Conservation (phyloP, 1,140 invertebrate species). For the Drosophila kanapiae region DNA sequence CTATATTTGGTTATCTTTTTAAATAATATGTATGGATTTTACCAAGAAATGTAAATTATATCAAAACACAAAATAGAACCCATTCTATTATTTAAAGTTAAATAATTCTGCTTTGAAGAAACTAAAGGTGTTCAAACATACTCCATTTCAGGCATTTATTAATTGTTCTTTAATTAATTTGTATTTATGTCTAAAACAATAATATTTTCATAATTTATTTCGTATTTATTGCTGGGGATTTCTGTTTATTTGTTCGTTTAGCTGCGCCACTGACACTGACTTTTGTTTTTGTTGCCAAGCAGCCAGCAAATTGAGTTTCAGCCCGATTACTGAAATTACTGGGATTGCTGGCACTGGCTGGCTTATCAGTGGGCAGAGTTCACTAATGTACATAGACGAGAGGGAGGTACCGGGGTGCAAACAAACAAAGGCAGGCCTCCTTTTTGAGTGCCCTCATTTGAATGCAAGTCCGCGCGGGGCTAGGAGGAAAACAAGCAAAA, state of each 20-base stretch:
- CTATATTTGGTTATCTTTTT: too few relatives aligned
- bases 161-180: not conserved
- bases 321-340: conserved; percentile 16
- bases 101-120: not conserved
- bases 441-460: conserved; percentile 46
- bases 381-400: conserved; percentile 10
- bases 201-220: not conserved
- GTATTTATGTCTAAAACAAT: not conserved
- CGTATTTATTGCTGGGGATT: not conserved
- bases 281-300: conserved; percentile 54
- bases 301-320: conserved; percentile 19
- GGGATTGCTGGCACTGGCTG: conserved; percentile 4
- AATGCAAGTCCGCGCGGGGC: conserved; percentile 15
- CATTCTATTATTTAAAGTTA: not conserved
- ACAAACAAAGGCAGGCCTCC: conserved; percentile 57
- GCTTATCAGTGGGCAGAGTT: conserved; percentile 61
- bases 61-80: too few relatives aligned
- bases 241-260: not conserved
- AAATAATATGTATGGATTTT: too few relatives aligned
- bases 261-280: not conserved
- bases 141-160: not conserved
- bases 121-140: too few relatives aligned
- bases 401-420: conserved; percentile 10
- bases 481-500: conserved; percentile 5
- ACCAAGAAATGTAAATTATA: too few relatives aligned